Conservation (phyloP, 2,797 vertebrate genomes). For the Pampus argenteus region DNA sequence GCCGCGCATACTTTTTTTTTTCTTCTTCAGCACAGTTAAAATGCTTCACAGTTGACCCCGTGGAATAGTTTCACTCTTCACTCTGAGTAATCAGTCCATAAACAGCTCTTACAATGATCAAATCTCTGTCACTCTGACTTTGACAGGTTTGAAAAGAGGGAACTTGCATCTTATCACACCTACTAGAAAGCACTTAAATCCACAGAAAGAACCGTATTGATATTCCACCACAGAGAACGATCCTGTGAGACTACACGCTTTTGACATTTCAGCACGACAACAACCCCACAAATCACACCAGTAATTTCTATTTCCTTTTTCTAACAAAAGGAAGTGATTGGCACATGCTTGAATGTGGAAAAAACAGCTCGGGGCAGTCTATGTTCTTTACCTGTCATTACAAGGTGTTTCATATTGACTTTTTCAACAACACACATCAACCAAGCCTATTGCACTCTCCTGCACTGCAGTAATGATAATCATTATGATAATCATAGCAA, state of each 20-base stretch:
- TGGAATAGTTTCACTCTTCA: constrained; percentile 60
- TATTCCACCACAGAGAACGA: constrained; percentile 68
- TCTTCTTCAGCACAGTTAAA: constrained; percentile 38
- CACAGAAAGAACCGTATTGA: constrained; percentile 74
- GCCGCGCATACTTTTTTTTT: constrained; percentile 35
- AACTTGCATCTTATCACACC: constrained; percentile 67
- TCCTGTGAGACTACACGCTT: constrained; percentile 74
- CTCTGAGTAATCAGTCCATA: constrained; percentile 60
- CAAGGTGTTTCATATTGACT: constrained; percentile 82
- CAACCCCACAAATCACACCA: constrained; percentile 76
- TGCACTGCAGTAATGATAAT: constrained; percentile 70
- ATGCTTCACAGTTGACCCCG: constrained; percentile 67
- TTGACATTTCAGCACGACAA: constrained; percentile 77
- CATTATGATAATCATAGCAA: constrained; percentile 81
- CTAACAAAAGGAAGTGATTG: constrained; percentile 77
- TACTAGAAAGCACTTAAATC: constrained; percentile 75
- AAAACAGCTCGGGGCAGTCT: constrained; percentile 76
- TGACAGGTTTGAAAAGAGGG: constrained; percentile 74
- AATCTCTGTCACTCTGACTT: constrained; percentile 65
- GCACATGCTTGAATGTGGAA: constrained; percentile 73
- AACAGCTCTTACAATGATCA: constrained; percentile 77
- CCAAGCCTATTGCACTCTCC: constrained; percentile 40
- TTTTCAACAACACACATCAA: constrained; percentile 65
- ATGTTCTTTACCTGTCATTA: constrained; percentile 84
- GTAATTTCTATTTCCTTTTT: constrained; percentile 79